A percentile compares a stretch with the other conserved stretches of the same genome.
Evolutionary conservation across 2,888 invertebrate species (phyloP).

Genomic region (Conchocele bisecta): DNA sequence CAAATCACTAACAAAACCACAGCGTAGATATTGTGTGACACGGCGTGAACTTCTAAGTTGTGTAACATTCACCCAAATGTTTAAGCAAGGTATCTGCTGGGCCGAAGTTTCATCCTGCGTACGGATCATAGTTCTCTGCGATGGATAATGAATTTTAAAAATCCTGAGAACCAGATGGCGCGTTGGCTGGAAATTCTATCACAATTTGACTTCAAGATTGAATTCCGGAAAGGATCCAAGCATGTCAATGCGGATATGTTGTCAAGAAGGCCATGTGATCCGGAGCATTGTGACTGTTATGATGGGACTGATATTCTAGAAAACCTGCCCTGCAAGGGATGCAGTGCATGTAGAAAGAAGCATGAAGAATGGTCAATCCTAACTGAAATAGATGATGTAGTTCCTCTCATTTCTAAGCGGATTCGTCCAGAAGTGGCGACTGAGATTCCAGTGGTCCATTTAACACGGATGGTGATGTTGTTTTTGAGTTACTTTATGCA

Average conservation of each 20-base stretch:
- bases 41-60: slow-evolving; percentile 43
- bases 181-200: slow-evolving; percentile 42
- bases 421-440: too few relatives aligned
- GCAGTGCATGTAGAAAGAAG: slow-evolving; percentile 31
- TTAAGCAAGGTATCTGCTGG: slow-evolving; percentile 13
- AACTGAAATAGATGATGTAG: slow-evolving; percentile 30
- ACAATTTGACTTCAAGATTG: slow-evolving; percentile 34
- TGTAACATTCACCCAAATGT: slow-evolving; percentile 42
- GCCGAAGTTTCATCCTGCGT: not conserved
- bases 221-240: slow-evolving; percentile 33
- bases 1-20: slow-evolving; percentile 35
- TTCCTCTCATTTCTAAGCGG: too few relatives aligned
- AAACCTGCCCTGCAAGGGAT: slow-evolving; percentile 38
- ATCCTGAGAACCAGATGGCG: slow-evolving; percentile 31
- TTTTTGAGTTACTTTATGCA: too few relatives aligned
- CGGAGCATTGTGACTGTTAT: slow-evolving; percentile 36
- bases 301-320: slow-evolving; percentile 23
- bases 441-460: too few relatives aligned
- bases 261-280: slow-evolving; percentile 38
- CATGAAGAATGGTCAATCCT: slow-evolving; percentile 33
- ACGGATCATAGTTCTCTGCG: slow-evolving; percentile 47
- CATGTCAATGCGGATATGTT: slow-evolving; percentile 41
- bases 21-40: slow-evolving; percentile 46
- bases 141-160: slow-evolving; percentile 40
- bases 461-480: too few relatives aligned